Evolutionary conservation across 2,888 invertebrate species (phyloP), one percentile per base, ranked within the genome.

Genomic region (Paralinhomoeus sp.): DNA sequence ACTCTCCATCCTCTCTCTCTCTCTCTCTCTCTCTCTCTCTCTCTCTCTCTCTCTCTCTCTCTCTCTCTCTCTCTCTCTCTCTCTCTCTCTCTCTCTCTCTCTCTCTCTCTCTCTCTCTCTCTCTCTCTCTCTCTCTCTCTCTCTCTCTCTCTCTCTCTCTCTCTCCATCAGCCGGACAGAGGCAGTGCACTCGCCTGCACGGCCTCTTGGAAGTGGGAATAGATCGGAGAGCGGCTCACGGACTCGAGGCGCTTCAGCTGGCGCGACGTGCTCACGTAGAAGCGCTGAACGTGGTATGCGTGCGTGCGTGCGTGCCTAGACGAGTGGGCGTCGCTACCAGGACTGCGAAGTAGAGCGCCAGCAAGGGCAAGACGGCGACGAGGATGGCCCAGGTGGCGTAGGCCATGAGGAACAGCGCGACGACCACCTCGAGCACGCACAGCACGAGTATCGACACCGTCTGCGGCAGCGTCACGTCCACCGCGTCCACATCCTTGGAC

Each of bases 191-290:
- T n/a, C n/a, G n/a, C 70, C 3, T 81, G 80, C 40, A 93, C 76
- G 35, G 83, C 85, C 69, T 93, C 93, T 40, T 85, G 78, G 60
- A 89, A 89, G 67, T 89, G 85, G 9, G 89, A 85, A 67, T 84
- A 89, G 57, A 89, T 85, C 1, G 87, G 89, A 22, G 89, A 89
- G 45, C 84, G 72, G 1, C 84, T 81, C 0, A 87, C 77, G 0
- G 85, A 87, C 64, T 89, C 84, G 45, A 91, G 67, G 42, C 91
- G 73, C 67, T 85, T 87, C 51, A 91, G 65, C 63, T 91, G 89
- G 21, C 89, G 70, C 5, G 87, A 85, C 1, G 84, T 78, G 1
- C 82, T 77, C 49, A 89, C 82, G 67, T 87, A 89, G 68, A 85
- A 82, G 52, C 81, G 73, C 72, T 89, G 58, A 27, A 27, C 5